These are phyloP conservation scores for Chrysotoxum bicinctum DNA, from an alignment of 2,888 invertebrate species.

Conservation along the genomic window DNA sequence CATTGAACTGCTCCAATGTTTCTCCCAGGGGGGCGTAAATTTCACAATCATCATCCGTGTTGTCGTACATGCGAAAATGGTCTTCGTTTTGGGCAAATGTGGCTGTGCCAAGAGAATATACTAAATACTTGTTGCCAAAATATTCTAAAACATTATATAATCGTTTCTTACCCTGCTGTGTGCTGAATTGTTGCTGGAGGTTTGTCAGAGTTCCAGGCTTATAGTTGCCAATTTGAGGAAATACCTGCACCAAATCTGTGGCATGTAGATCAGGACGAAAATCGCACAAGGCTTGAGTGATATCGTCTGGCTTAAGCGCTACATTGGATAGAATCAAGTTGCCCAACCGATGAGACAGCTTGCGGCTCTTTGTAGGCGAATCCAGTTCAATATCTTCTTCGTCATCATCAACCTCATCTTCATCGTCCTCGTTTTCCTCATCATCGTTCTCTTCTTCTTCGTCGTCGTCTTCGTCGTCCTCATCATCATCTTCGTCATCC, in stretches of 20 bases:
- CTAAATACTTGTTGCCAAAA: conserved; percentile 61
- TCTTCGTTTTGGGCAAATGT: conserved; percentile 75
- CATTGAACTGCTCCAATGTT: conserved; percentile 78
- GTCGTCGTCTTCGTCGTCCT: conserved; percentile 75
- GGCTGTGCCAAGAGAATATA: conserved; percentile 73
- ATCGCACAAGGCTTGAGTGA: conserved; percentile 80
- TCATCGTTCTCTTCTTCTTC: conserved; percentile 76
- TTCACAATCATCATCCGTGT: conserved; percentile 76
- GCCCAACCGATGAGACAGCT: conserved; percentile 78
- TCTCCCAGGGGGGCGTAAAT: conserved; percentile 79
- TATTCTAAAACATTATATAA: conserved; percentile 19
- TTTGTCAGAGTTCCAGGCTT: conserved; percentile 77
- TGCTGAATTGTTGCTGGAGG: conserved; percentile 78
- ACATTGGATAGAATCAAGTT: conserved; percentile 79
- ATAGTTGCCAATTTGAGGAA: conserved; percentile 79
- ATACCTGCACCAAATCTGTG: conserved; percentile 79
- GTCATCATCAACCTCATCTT: conserved; percentile 73
- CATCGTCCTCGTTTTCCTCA: conserved; percentile 72
- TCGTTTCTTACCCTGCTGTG: conserved; percentile 71
- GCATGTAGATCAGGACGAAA: conserved; percentile 79
- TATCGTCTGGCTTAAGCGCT: conserved; percentile 78
- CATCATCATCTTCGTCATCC: conserved; percentile 77
- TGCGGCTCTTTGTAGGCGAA: conserved; percentile 76
- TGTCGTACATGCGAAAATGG: conserved; percentile 76
- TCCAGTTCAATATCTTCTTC: conserved; percentile 73